Base-by-base conservation (phyloP, 2,113 vertebrate species). In the Prionailurus viverrinus region DNA sequence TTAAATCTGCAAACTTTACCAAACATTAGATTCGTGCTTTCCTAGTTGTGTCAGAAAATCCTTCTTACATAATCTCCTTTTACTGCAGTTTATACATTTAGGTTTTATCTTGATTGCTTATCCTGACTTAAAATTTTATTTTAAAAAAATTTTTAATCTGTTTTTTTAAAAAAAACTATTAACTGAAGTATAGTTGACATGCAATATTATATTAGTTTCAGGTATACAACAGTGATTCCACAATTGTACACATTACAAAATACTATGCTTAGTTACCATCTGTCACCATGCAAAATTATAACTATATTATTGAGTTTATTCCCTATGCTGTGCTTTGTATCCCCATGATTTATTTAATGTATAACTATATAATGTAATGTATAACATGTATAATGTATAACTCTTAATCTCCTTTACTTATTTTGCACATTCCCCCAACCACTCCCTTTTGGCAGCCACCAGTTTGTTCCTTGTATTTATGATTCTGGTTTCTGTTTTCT, bases 21-120 rank as follows among this genome's bases (percentile, higher is more conserved):
- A 36, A 81, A 86, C n/a, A 73, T 91, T 53, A 65, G 55, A n/a
- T 61, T 41, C 21, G 53, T 53, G 41, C 39, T 45, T 79, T 87
- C n/a, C 90, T 90, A 80, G 8, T 73, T n/a, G 86, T 73, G 41
- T 23, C 73, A 58, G 87, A 76, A 93, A 89, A 61, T 41, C 31
- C 66, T 66, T 91, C 39, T 65, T 65, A 65, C 6, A 80, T 13
- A 76, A 65, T 86, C 21, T 80, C 21, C 78, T 94, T 80, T 91
- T 81, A 86, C 65, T 33, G 0, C 91, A 63, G 74, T 18, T 91
- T 79, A 29, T 65, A 81, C 45, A 55, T 91, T 78, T 83, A 66
- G 41, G 31, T 69, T 94, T 93, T 48, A 76, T 74, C 18, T 89
- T 74, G 48, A 88, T 71, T 87, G 73, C 14, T 93, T 85, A 80